phyloP scores from a whole-genome alignment of 2,888 invertebrate genomes.

The Osmoderma eremita region DNA sequence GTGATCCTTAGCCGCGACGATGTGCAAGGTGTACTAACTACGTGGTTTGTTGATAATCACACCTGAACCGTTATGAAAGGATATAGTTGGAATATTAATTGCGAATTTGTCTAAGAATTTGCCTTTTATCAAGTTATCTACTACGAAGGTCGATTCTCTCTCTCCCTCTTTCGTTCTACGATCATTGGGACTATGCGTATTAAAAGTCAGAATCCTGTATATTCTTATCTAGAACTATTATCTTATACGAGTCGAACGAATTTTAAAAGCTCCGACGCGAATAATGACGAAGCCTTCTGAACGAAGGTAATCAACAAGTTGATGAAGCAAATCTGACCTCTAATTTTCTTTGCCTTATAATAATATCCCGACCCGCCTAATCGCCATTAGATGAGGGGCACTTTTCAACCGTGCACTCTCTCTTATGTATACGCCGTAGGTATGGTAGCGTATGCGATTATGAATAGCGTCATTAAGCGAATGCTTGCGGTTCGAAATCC shows the following conservation, averaged over 20 bases:
- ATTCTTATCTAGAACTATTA: slow-evolving; percentile 37
- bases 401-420: not conserved
- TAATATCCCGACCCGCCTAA: slow-evolving; percentile 24
- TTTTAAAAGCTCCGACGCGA: slow-evolving; percentile 37
- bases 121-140: too few species aligned
- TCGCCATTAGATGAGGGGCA: slow-evolving; percentile 19
- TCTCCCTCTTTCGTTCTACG: too few species aligned
- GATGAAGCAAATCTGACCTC: slow-evolving; percentile 40
- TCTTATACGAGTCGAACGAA: slow-evolving; percentile 27
- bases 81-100: too few species aligned
- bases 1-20: too few species aligned
- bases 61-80: too few species aligned
- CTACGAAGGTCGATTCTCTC: too few species aligned
- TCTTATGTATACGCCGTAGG: not conserved
- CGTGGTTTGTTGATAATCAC: too few species aligned
- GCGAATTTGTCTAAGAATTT: too few species aligned
- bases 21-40: too few species aligned
- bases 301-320: slow-evolving; percentile 39
- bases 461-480: not conserved
- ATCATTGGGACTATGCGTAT: not conserved
- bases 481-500: not conserved
- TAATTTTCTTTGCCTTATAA: slow-evolving; percentile 36
- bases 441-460: not conserved
- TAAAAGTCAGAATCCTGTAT: slow-evolving; percentile 2
- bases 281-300: slow-evolving; percentile 34